Conservation (phyloP, 2,797 vertebrate genomes). For the Peromyscus melanophrys region DNA sequence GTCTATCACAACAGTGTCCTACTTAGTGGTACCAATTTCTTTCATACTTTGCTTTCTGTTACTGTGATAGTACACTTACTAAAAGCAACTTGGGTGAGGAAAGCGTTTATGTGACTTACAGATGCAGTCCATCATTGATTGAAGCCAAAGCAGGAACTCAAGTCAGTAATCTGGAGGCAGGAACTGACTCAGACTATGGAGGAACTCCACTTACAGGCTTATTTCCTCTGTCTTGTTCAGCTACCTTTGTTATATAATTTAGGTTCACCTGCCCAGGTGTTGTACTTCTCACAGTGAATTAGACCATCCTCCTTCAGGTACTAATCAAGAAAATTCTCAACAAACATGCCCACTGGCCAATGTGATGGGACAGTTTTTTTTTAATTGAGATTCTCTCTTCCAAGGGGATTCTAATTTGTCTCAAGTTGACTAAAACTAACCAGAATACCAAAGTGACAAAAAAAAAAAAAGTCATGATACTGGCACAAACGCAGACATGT, state of each 20-base stretch:
- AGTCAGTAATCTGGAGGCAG: neutral
- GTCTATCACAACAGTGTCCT: neutral
- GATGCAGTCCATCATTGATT: neutral
- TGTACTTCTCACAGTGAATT: neutral
- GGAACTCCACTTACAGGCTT: neutral
- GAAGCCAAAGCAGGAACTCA: neutral
- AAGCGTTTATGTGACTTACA: neutral
- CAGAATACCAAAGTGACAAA: neutral
- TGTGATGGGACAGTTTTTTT: neutral
- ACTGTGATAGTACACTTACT: neutral
- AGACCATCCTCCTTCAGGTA: neutral
- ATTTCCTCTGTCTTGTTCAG: neutral
- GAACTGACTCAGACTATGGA: neutral
- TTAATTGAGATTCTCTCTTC: neutral
- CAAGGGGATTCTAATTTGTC: neutral
- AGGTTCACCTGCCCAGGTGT: neutral
- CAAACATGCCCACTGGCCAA: neutral
- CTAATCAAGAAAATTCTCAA: neutral
- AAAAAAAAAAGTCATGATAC: neutral
- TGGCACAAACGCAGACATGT: neutral
- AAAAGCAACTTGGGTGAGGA: neutral
- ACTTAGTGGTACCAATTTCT: neutral
- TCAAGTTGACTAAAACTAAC: neutral
- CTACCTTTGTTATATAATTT: neutral
- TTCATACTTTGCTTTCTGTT: neutral